Percentiles rank a stretch among this genome's conserved stretches.
Conservation (phyloP, 2,797 vertebrate genomes). For the Cossypha niveicapilla region DNA sequence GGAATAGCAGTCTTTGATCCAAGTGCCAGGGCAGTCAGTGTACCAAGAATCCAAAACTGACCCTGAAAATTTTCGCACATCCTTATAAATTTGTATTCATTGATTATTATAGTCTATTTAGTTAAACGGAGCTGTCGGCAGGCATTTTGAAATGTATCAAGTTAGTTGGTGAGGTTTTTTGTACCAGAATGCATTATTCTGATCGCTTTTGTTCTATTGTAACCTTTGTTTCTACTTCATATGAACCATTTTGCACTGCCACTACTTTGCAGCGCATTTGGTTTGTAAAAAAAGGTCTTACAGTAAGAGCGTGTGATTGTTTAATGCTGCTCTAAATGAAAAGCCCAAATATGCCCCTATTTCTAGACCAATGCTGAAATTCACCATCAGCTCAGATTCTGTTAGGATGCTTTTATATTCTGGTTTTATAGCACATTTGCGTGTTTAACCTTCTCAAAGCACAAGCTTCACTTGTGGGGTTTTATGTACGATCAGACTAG, state of each 20-base stretch:
- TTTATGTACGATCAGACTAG: conserved; percentile 5
- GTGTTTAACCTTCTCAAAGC: conserved; percentile 1
- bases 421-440: not conserved
- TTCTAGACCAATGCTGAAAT: not conserved
- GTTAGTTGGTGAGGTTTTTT: not conserved
- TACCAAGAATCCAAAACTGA: not conserved
- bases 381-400: not conserved
- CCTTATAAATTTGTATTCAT: not conserved
- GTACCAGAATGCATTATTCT: not conserved
- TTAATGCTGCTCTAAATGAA: not conserved
- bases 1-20: not conserved
- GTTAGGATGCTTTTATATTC: not conserved
- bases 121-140: not conserved
- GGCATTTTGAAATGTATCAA: not conserved
- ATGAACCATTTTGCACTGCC: not conserved
- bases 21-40: not conserved
- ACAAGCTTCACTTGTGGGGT: not conserved
- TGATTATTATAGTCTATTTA: not conserved
- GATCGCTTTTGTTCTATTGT: not conserved
- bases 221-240: not conserved
- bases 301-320: accelerated
- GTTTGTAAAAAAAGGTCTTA: not conserved
- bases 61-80: not conserved
- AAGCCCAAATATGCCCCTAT: not conserved
- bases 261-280: not conserved